Evolutionary conservation across 2,113 vertebrate genomes (phyloP).

Genomic region (Orthochromis indermauri): DNA sequence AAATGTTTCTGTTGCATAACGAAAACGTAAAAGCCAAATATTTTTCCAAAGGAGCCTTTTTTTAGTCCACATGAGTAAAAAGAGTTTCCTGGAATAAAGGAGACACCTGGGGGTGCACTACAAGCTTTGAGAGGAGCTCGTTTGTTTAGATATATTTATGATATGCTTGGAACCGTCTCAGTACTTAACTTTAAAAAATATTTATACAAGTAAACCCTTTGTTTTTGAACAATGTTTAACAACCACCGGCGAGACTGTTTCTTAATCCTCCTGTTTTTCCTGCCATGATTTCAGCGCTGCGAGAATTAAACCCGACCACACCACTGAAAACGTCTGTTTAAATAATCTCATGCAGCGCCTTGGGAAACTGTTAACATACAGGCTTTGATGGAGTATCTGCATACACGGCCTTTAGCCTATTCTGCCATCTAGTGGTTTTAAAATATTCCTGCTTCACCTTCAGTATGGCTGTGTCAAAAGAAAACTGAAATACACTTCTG

Average conservation of each 20-base stretch:
- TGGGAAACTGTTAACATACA: background rate
- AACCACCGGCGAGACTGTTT: background rate
- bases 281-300: background rate
- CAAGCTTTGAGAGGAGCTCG: background rate
- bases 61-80: background rate
- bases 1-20: background rate
- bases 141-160: background rate
- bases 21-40: background rate
- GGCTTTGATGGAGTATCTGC: background rate
- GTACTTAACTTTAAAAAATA: background rate
- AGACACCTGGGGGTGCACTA: background rate
- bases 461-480: background rate
- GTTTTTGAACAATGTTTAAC: background rate
- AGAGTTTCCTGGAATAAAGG: background rate
- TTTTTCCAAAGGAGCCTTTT: background rate
- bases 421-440: constrained; percentile 31
- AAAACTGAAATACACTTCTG: background rate
- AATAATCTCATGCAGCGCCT: background rate
- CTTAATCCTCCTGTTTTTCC: background rate
- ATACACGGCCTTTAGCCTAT: background rate
- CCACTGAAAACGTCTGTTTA: background rate
- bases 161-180: background rate
- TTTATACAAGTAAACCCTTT: background rate
- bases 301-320: background rate
- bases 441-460: background rate